Percentiles rank a stretch among this genome's conserved stretches.
Conservation (phyloP, 1,140 invertebrate genomes). For the Ceratoteleas bidentatus region DNA sequence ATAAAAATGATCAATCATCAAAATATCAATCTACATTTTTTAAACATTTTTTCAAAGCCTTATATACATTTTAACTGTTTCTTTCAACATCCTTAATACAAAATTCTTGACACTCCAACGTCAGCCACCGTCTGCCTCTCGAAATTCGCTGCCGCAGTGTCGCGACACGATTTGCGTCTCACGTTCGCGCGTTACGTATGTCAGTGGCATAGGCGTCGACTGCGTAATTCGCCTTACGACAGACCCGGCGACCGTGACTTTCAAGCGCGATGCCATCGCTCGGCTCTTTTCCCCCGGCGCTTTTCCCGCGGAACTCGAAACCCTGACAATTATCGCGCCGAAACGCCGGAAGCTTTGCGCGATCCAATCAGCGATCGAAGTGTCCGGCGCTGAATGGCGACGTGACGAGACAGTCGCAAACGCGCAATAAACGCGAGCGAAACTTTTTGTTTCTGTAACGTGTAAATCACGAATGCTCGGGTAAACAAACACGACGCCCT, state of each 20-base stretch:
- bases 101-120: too few species aligned
- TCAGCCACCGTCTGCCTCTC: too few species aligned
- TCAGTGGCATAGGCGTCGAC: conserved; percentile 33
- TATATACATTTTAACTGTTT: too few species aligned
- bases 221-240: conserved; percentile 58
- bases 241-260: conserved; percentile 60
- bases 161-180: conserved; percentile 30
- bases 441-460: conserved; percentile 66
- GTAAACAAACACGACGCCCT: conserved; percentile 64
- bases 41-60: too few species aligned
- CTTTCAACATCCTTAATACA: too few species aligned
- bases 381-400: conserved; percentile 55
- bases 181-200: conserved; percentile 45
- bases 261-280: conserved; percentile 49
- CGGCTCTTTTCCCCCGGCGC: conserved; percentile 16
- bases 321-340: too few species aligned
- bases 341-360: background rate
- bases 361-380: conserved; percentile 39
- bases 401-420: conserved; percentile 66
- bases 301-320: background rate
- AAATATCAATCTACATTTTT: too few species aligned
- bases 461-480: conserved; percentile 66
- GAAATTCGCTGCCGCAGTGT: conserved; percentile 9
- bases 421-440: conserved; percentile 47
- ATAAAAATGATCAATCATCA: too few species aligned